Evolutionary conservation across 37 sponge, comb jelly and placozoan species (phyloP).

Genomic region (Chondrilla cf. caribensis): DNA sequence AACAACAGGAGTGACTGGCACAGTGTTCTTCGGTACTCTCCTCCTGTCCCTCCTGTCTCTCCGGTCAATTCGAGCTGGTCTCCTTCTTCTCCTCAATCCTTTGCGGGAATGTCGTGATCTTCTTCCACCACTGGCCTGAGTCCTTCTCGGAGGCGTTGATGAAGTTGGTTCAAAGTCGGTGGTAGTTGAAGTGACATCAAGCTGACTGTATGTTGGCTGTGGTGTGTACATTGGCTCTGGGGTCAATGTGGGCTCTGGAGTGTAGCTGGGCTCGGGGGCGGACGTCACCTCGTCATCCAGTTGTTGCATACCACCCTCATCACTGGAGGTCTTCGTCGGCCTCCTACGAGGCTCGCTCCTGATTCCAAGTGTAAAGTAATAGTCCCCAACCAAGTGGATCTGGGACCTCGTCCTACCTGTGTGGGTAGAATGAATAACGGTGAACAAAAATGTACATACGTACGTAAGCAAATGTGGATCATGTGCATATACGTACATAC

Average conservation of each 20-base stretch:
- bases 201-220: neutral
- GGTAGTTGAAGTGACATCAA: neutral
- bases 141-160: neutral
- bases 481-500: neutral
- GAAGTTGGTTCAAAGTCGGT: neutral
- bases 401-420: slow-evolving; percentile 27
- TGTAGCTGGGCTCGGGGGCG: neutral
- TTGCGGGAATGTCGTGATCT: neutral
- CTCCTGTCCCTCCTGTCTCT: neutral
- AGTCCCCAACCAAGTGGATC: slow-evolving; percentile 33
- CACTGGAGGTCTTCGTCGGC: neutral
- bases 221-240: neutral
- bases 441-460: neutral
- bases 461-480: neutral
- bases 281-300: too few relatives aligned
- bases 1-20: neutral
- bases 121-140: neutral
- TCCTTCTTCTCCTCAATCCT: neutral
- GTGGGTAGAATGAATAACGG: too few relatives aligned
- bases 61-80: neutral
- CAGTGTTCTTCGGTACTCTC: neutral
- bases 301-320: neutral
- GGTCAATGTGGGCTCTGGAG: neutral
- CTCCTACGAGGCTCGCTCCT: slow-evolving; percentile 6
- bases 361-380: slow-evolving; percentile 37